Percentiles rank a stretch among this genome's conserved stretches.
Evolutionary conservation across 2,113 vertebrate genomes (phyloP).

Genomic region (Fulica atra): DNA sequence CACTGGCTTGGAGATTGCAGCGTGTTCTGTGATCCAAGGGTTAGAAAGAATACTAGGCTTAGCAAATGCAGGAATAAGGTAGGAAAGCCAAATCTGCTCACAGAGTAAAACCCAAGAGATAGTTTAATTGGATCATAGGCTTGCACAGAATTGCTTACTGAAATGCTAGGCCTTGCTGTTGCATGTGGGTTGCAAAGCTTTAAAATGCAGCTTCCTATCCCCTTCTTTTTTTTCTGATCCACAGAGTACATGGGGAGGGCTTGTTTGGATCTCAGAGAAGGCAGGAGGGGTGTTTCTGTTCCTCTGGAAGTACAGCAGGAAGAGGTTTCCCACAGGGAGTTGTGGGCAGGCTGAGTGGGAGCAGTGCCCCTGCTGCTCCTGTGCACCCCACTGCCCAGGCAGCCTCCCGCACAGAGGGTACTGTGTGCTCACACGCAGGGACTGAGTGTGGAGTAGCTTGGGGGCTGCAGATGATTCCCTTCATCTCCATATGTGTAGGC

Average conservation of each 20-base stretch:
- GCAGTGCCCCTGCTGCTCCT: background rate
- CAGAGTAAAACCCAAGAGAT: background rate
- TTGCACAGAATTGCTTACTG: background rate
- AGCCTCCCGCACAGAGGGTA: background rate
- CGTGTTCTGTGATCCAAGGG: background rate
- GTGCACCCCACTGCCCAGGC: background rate
- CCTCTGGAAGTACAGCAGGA: background rate
- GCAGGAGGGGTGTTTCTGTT: background rate
- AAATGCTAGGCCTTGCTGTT: background rate
- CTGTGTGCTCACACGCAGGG: fast-evolving
- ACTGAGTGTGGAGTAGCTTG: background rate
- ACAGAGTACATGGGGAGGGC: background rate
- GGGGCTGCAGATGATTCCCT: background rate
- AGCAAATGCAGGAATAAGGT: background rate
- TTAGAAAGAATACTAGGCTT: background rate
- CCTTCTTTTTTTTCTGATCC: background rate
- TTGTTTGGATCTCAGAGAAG: background rate
- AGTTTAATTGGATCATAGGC: background rate
- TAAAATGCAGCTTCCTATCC: background rate
- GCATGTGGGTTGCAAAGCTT: background rate
- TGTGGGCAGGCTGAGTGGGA: background rate
- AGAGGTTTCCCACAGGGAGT: background rate
- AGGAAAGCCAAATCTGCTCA: background rate
- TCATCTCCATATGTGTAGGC: background rate
- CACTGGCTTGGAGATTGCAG: background rate